Base-by-base conservation (phyloP, 1,140 invertebrate genomes). In the Apis cerana region DNA sequence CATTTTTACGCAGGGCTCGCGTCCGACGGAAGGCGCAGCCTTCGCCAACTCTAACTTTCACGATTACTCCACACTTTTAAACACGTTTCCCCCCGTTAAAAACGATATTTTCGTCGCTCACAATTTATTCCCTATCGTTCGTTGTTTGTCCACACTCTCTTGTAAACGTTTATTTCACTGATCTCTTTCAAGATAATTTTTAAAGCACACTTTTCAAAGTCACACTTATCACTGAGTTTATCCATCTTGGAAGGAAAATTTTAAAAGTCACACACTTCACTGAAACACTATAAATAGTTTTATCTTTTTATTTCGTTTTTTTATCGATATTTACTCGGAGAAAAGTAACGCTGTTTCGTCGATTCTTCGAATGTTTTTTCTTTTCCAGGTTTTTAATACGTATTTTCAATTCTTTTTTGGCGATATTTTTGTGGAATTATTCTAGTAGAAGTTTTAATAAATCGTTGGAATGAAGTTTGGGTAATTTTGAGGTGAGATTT, bases 1-100 rank as follows among this genome's bases (percentile, higher is more conserved):
- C 88, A 89, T 88, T 89, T 88, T 86, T 88, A 88, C 88, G 87
- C 62, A 56, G 17, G n/a, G 64, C 68, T 27, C 52, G 43, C 77
- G 88, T 82, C 87, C 87, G 88, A 85, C 87, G 88, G 87, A 43
- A 82, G 27, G 76, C 88, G 83, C 61, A 19, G 61, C 68, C 13
- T 11, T 67, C 56, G 65, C 75, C 67, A 23, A 7, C 27, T 52
- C 21, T 1, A 43, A n/a, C 58, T 8, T 58, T 23, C 72, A 12
- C 52, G 1, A 27, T 3, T 11, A 56, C 11, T 33, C 11, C n/a
- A 0, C 74, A 33, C 58, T 56, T 62, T 82, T 61, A 11, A 61
- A 52, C 56, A 19, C 19, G 0, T 8, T 75, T 11, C 27, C n/a
- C 13, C 23, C n/a, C 2, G 9, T 7, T 69, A 0, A 0, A 52